Evolutionary conservation across 2,888 invertebrate genomes (phyloP).

Genomic region (Drosophila histrio): DNA sequence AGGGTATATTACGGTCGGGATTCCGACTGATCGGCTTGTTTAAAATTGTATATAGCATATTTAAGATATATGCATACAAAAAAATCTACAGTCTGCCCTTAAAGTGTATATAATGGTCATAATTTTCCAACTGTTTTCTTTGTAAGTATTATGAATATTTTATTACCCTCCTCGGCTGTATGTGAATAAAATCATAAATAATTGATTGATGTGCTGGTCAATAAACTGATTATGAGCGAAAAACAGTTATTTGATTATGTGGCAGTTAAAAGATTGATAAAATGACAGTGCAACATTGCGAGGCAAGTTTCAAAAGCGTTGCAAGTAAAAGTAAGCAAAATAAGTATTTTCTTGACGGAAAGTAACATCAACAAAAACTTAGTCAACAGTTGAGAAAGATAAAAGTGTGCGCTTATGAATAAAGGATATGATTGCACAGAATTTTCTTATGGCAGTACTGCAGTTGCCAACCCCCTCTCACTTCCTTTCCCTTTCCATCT

Average conservation of each 20-base stretch:
- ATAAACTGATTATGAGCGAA: not conserved
- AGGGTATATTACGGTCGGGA: too few species aligned
- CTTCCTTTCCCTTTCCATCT: not conserved
- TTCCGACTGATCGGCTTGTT: too few species aligned
- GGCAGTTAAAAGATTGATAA: not conserved
- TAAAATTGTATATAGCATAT: too few species aligned
- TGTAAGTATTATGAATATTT: not conserved
- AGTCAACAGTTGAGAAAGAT: slow-evolving; percentile 6
- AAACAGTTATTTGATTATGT: slow-evolving; percentile 3
- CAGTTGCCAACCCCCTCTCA: not conserved
- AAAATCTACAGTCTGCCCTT: too few species aligned
- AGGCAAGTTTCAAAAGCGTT: not conserved
- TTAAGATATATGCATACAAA: too few species aligned
- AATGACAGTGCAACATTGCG: not conserved
- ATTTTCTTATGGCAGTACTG: slow-evolving; percentile 8
- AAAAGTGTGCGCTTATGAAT: slow-evolving; percentile 5
- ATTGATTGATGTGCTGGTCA: slow-evolving; percentile 7
- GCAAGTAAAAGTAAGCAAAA: not conserved
- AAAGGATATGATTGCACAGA: slow-evolving; percentile 7
- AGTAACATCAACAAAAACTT: not conserved
- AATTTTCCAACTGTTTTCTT: not conserved
- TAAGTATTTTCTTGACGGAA: not conserved
- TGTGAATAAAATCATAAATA: slow-evolving; percentile 2
- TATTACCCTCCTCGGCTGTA: not conserved
- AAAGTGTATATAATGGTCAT: too few species aligned